Evolutionary conservation across 1,140 invertebrate species (phyloP).

Genomic region (Phymastichus coffea): DNA sequence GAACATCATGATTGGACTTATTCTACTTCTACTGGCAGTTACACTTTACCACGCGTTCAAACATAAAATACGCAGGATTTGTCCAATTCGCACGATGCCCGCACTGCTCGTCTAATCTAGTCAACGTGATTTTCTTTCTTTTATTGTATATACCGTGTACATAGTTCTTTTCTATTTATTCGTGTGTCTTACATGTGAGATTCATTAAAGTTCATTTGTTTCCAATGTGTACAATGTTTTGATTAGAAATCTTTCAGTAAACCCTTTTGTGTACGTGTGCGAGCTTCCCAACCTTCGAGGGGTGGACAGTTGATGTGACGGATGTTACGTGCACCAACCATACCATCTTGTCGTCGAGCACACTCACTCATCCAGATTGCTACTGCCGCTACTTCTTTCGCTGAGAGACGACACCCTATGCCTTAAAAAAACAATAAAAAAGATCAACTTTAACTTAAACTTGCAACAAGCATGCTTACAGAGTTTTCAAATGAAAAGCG

Average conservation of each 20-base stretch:
- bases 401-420: conserved; percentile 44
- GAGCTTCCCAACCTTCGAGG: conserved; percentile 40
- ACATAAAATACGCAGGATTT: conserved; percentile 44
- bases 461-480: neutral
- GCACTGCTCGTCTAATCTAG: conserved; percentile 42
- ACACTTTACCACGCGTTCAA: conserved; percentile 50
- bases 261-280: neutral
- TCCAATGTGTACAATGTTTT: too few species aligned
- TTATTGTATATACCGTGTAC: neutral
- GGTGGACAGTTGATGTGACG: conserved; percentile 50
- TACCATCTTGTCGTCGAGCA: conserved; percentile 47
- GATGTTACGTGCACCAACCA: conserved; percentile 53
- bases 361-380: conserved; percentile 52
- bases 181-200: too few species aligned
- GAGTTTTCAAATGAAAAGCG: neutral
- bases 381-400: conserved; percentile 45
- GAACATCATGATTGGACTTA: conserved; percentile 45
- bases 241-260: conserved; percentile 2
- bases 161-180: too few species aligned
- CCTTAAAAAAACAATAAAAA: conserved; percentile 33
- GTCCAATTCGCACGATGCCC: conserved; percentile 40
- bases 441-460: neutral
- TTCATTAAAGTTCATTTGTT: too few species aligned
- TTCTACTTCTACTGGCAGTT: conserved; percentile 39
- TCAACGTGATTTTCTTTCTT: neutral